A percentile compares a stretch with the other conserved stretches of the same genome.
Evolutionary conservation across 2,113 vertebrate genomes (phyloP).

Genomic region (Daboia siamensis): DNA sequence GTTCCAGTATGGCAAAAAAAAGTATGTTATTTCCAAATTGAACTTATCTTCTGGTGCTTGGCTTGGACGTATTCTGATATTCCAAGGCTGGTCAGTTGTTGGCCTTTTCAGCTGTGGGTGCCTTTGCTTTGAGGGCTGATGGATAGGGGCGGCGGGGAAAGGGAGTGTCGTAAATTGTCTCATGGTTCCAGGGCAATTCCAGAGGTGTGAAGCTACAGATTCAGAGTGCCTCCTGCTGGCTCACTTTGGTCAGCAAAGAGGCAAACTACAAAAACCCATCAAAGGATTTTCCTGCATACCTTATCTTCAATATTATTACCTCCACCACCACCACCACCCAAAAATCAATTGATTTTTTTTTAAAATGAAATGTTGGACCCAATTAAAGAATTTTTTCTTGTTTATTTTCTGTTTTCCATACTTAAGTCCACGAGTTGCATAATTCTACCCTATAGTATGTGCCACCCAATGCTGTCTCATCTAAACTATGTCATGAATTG

Average conservation of each 20-base stretch:
- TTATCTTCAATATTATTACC: not conserved
- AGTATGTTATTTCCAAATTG: not conserved
- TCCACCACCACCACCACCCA: not conserved
- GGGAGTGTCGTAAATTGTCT: not conserved
- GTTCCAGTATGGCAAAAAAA: not conserved
- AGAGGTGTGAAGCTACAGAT: not conserved
- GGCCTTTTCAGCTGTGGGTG: not conserved
- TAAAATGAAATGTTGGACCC: not conserved
- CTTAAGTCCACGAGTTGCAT: not conserved
- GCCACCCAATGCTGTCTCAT: not conserved
- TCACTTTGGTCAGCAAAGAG: not conserved
- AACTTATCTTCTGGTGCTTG: not conserved
- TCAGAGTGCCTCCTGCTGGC: conserved; percentile 42
- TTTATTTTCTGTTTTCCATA: not conserved
- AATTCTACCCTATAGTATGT: not conserved
- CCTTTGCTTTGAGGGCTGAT: not conserved
- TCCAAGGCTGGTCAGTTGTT: not conserved
- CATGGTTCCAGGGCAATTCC: not conserved
- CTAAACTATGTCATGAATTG: not conserved
- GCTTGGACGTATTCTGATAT: not conserved
- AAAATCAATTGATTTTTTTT: not conserved
- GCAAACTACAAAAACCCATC: not conserved
- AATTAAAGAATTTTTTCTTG: not conserved
- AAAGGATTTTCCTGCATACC: too few relatives aligned
- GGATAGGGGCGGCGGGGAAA: not conserved